Conservation (phyloP, 2,797 vertebrate genomes). For the Furcifer pardalis region DNA sequence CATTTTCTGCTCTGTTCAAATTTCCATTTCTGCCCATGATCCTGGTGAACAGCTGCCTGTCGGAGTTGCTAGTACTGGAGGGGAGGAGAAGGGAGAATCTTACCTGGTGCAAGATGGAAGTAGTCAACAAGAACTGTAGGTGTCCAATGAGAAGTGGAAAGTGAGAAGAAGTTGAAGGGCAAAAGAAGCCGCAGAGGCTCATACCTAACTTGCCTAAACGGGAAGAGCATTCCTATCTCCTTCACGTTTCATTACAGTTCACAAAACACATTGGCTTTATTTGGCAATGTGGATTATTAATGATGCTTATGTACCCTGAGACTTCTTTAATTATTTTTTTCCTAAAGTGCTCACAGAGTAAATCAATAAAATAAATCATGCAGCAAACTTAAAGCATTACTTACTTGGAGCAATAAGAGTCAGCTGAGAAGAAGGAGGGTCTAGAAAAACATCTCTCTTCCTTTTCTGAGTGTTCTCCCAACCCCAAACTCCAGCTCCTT, state of each 20-base stretch:
- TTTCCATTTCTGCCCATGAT: not conserved
- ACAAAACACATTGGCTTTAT: conserved; percentile 30
- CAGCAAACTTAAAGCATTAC: conserved; percentile 33
- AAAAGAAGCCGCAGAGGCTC: not conserved
- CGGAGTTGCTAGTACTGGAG: not conserved
- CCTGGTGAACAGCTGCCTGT: not conserved
- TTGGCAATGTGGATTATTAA: conserved; percentile 36
- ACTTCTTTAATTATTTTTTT: conserved; percentile 29
- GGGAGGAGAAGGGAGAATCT: not conserved
- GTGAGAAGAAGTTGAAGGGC: no score
- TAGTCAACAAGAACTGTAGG: no score
- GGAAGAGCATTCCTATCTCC: not conserved
- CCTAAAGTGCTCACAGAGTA: conserved; percentile 34
- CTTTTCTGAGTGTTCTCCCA: not conserved
- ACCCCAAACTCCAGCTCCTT: not conserved
- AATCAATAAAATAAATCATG: conserved; percentile 42
- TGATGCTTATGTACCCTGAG: conserved; percentile 23
- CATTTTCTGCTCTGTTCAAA: not conserved
- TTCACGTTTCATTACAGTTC: conserved; percentile 25
- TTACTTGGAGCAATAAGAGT: conserved; percentile 25
- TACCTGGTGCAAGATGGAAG: not conserved
- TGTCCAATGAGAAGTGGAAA: no score
- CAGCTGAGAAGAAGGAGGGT: not conserved
- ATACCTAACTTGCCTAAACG: not conserved
- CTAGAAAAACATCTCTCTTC: not conserved